Base-by-base conservation (phyloP, 2,113 vertebrate genomes). In the Uropsilus gracilis region DNA sequence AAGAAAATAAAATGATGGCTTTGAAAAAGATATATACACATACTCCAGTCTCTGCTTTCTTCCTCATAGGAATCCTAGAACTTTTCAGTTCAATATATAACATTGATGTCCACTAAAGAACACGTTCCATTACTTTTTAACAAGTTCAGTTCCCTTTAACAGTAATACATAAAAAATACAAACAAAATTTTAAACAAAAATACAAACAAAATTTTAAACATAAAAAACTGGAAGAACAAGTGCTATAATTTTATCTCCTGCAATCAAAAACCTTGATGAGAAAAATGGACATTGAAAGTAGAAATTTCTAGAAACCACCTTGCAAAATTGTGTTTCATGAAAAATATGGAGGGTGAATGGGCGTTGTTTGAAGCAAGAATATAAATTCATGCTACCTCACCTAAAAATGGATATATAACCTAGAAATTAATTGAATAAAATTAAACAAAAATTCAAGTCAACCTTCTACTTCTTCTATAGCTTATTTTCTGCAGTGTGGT, bases 1-100 rank as follows among this genome's bases (percentile, higher is more conserved):
- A 92, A 95, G 39, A 95, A 92, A 95, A 71, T 92, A 76, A 91
- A 90, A 80, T 71, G 44, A 72, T 72, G 20, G 66, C 34, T 81
- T 87, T 87, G 28, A 80, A 87, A 61, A 68, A 92, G 8, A 5
- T 30, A 39, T 14, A 57, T 22, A 71, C 3, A 63, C 26, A 88
- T 1, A 72, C 61, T 89, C 46, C 34, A 80, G 4, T 59, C 30
- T 89, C 72, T 90, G 42, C 22, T 90, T 96, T 95, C 53, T 61
- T 68, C 50, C 14, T 86, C 32, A 14, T 77, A 6, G 72, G 81
- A 76, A 91, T 4, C 3, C 14, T 64, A 66, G 71, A 90, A 69
- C 39, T 87, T 69, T 75, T 46, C 86, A 75, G 22, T 84, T 83
- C 37, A 63, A 82, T 18, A 12, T n/a, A 17, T 63, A 91, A 61